These are phyloP conservation scores for Sylvia borin DNA, from an alignment of 2,797 vertebrate species.

Conservation along the genomic window DNA sequence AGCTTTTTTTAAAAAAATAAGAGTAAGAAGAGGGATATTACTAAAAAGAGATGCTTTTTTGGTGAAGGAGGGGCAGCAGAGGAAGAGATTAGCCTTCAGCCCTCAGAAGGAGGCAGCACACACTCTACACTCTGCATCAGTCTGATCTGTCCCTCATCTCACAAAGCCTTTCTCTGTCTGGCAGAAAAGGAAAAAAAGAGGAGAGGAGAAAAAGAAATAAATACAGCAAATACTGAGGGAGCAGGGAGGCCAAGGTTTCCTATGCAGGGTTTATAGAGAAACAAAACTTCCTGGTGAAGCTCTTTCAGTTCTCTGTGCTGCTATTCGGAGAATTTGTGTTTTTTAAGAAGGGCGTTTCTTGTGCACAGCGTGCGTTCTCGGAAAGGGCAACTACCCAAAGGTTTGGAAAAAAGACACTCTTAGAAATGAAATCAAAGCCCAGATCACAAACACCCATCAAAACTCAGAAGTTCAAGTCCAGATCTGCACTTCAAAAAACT, in stretches of 20 bases:
- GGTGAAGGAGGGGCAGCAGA: neutral
- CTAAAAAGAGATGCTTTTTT: neutral
- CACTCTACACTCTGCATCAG: conserved; percentile 18
- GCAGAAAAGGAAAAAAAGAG: neutral
- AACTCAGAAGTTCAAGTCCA: neutral
- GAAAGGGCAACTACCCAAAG: conserved; percentile 21
- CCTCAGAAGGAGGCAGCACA: conserved; percentile 44
- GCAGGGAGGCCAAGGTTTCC: neutral
- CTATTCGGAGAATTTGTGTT: conserved; percentile 31
- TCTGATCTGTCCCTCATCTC: neutral
- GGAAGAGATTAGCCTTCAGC: neutral
- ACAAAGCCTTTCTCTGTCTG: conserved; percentile 60
- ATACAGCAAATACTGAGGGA: conserved; percentile 32
- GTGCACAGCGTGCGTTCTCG: neutral
- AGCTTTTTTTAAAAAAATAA: neutral
- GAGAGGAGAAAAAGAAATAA: conserved; percentile 63
- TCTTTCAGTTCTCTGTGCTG: conserved; percentile 30
- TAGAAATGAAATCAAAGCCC: neutral
- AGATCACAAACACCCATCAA: neutral
- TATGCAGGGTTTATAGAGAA: conserved; percentile 23
- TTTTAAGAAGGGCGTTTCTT: conserved; percentile 45
- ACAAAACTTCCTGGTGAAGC: conserved; percentile 46
- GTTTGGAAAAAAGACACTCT: neutral
- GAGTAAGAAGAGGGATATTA: neutral
- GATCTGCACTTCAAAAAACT: neutral